These are phyloP conservation scores for Eretmocerus hayati DNA, from an alignment of 2,888 invertebrate genomes.

Conservation along the genomic window DNA sequence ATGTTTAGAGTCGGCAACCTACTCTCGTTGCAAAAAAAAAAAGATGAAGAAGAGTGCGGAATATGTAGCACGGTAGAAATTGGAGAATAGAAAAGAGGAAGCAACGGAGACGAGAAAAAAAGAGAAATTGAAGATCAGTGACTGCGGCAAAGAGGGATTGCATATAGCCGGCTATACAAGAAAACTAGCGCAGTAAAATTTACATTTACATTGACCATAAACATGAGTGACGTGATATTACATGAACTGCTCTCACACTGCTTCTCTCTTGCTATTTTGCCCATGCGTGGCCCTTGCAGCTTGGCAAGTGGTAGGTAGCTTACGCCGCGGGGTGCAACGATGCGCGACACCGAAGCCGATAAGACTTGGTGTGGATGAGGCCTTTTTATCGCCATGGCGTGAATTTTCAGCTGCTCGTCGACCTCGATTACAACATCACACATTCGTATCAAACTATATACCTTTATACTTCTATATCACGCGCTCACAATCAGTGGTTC, in stretches of 20 bases:
- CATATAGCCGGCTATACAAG: too few relatives aligned
- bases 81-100: not conserved
- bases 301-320: not conserved
- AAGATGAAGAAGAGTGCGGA: too few relatives aligned
- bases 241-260: not conserved
- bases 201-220: not conserved
- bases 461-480: too few relatives aligned
- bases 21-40: too few relatives aligned
- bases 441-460: too few relatives aligned
- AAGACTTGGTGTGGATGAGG: constrained; percentile 4
- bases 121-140: not conserved
- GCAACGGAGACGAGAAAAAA: not conserved
- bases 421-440: constrained; percentile 8
- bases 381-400: constrained; percentile 3
- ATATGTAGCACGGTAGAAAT: too few relatives aligned
- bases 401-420: constrained; percentile 1
- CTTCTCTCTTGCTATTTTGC: not conserved
- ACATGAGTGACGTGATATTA: not conserved
- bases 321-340: not conserved
- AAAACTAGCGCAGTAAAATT: too few relatives aligned
- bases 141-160: too few relatives aligned
- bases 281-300: not conserved
- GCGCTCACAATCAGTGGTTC: too few relatives aligned
- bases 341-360: constrained; percentile 2
- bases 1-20: too few relatives aligned